Base-by-base conservation (phyloP, 2,888 invertebrate species). In the Eulithis testata region DNA sequence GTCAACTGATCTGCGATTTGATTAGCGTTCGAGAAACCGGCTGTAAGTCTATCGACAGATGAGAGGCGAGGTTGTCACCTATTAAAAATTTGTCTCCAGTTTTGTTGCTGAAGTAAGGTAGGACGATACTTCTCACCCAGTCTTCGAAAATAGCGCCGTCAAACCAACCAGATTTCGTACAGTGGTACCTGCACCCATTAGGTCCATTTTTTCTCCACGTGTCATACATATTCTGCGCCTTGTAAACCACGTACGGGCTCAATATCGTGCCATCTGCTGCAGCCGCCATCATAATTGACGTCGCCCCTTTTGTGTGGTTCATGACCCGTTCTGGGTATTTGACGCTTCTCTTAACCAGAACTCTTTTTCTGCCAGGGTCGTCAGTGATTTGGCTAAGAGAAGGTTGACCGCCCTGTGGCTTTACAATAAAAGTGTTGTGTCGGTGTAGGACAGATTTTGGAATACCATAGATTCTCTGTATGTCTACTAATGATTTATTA, bases 241-340 rank as follows among this genome's bases (percentile, higher is more conserved):
- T 60, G 21, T 60, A 60, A 21, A 53, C 53, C 11, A 60, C 60
- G 37, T 80, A 62, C 77, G 78, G 12, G 73, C 76, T 70, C 77
- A 80, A 68, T 77, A 61, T 27, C 0, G 47, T 43, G 7, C 54
- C 61, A 12, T 54, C 40, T 6, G 54, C 49, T 4, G 54, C 3
- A 9, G 40, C 61, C 40, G 54, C 47, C 7, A 61, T 61, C 61
- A 55, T 60, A 1, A 50, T 5, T 50, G 58, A 50, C 0, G 14
- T 49, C 9, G 43, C 36, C 3, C 21, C 4, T 37, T 57, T 57
- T 12, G 57, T 49, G 9, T 49, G 47, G 37, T 57, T 57, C 27
- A 56, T 31, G 2, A 56, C 56, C 2, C 56, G 11, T 8, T 56
- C 56, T 4, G 56, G 56, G 47, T 56, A 56, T 11, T 47, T 56